These are phyloP conservation scores for Neoscelio sp. DNA, from an alignment of 2,888 invertebrate species.

Conservation along the genomic window DNA sequence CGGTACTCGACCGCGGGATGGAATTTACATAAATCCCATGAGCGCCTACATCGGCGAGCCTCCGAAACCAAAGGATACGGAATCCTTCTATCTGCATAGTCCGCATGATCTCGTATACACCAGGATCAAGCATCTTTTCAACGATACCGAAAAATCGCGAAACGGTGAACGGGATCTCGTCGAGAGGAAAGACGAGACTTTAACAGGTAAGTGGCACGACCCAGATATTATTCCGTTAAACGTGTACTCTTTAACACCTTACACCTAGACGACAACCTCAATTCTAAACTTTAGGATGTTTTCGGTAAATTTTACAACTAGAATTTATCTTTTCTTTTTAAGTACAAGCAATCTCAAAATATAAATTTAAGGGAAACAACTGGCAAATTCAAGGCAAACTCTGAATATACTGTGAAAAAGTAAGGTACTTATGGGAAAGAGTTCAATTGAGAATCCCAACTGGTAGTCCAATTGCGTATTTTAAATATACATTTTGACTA, in stretches of 20 bases:
- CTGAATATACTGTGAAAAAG: too few relatives aligned
- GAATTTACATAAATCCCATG: constrained; percentile 94
- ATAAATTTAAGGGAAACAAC: too few relatives aligned
- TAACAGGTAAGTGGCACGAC: constrained; percentile 81
- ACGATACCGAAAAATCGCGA: constrained; percentile 76
- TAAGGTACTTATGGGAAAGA: too few relatives aligned
- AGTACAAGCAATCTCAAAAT: too few relatives aligned
- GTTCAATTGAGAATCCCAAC: too few relatives aligned
- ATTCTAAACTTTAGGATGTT: too few relatives aligned
- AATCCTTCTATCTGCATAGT: constrained; percentile 93
- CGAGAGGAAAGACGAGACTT: constrained; percentile 81
- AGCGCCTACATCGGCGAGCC: constrained; percentile 82
- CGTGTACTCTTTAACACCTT: neutral
- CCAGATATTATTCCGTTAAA: constrained; percentile 69
- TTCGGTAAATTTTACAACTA: too few relatives aligned
- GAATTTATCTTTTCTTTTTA: too few relatives aligned
- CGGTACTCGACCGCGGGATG: constrained; percentile 87
- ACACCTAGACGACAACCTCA: too few relatives aligned
- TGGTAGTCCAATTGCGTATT: too few relatives aligned
- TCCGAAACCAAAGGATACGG: constrained; percentile 80
- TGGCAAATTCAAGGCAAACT: too few relatives aligned
- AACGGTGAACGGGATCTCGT: constrained; percentile 70
- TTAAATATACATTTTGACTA: too few relatives aligned
- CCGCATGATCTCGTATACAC: constrained; percentile 92
- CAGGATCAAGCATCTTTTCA: constrained; percentile 92